These are phyloP conservation scores for Melanotaenia duboulayi DNA, from an alignment of 2,113 vertebrate species.

Conservation along the genomic window DNA sequence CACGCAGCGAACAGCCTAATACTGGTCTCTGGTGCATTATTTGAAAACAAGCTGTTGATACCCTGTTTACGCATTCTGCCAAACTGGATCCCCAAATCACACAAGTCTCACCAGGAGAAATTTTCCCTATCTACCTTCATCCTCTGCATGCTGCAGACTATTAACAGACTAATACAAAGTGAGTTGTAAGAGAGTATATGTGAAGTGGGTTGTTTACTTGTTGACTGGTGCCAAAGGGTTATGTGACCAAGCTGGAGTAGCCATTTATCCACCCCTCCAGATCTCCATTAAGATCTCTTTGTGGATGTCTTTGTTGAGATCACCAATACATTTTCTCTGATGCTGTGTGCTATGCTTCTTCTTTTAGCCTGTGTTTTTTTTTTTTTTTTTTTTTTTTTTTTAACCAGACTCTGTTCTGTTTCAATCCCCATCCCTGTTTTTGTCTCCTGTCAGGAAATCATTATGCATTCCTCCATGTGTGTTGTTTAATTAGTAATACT, in stretches of 20 bases:
- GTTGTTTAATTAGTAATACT: constrained; percentile 65
- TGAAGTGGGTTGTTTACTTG: constrained; percentile 50
- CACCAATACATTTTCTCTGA: constrained; percentile 24
- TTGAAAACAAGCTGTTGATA: constrained; percentile 58
- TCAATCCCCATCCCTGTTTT: constrained; percentile 44
- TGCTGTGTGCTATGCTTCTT: constrained; percentile 12
- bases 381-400: constrained; percentile 46
- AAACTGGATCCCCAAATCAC: constrained; percentile 66
- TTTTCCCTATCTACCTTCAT: constrained; percentile 30
- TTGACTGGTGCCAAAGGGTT: constrained; percentile 29
- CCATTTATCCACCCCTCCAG: constrained; percentile 52
- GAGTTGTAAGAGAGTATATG: constrained; percentile 47
- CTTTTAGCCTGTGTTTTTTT: constrained; percentile 10
- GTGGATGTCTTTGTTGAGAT: constrained; percentile 32
- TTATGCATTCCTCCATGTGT: constrained; percentile 51
- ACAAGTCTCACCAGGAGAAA: constrained; percentile 54
- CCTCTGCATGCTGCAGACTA: constrained; percentile 42
- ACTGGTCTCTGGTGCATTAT: constrained; percentile 30
- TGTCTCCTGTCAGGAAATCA: constrained; percentile 47
- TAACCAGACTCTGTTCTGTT: constrained; percentile 54
- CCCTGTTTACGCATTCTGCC: constrained; percentile 66
- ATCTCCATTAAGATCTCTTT: constrained; percentile 55
- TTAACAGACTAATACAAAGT: constrained; percentile 60
- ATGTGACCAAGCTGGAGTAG: constrained; percentile 24
- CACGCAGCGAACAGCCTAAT: constrained; percentile 26